A percentile compares a stretch with the other conserved stretches of the same genome.
Evolutionary conservation across 2,113 vertebrate genomes (phyloP).

Genomic region (Microcebus tavaratra): DNA sequence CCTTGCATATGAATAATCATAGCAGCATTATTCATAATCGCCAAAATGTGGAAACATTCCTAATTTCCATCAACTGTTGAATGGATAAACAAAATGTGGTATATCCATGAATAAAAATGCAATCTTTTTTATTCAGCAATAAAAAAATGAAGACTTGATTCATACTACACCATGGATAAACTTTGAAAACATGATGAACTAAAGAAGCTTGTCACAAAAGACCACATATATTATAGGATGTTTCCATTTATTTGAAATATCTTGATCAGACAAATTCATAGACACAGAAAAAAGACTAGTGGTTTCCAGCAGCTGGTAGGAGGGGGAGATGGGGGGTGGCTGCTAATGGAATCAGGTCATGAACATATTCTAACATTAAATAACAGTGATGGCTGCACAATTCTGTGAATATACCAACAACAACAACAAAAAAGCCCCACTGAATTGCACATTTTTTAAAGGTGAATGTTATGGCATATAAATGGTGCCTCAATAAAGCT

Average conservation of each 20-base stretch:
- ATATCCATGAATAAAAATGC: not conserved
- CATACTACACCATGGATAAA: not conserved
- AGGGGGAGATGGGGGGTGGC: not conserved
- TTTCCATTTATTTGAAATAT: not conserved
- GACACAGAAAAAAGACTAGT: not conserved
- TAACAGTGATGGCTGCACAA: not conserved
- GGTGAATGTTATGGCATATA: not conserved
- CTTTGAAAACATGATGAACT: not conserved
- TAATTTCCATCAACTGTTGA: not conserved
- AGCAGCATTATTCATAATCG: not conserved
- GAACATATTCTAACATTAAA: not conserved
- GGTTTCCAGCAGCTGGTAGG: not conserved
- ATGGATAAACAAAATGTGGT: not conserved
- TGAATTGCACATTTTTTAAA: not conserved
- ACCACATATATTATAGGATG: not conserved
- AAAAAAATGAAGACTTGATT: not conserved
- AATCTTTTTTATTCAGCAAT: not conserved
- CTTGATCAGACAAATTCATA: not conserved
- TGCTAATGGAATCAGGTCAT: not conserved
- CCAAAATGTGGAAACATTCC: not conserved
- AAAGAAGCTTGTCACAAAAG: not conserved
- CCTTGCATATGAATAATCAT: not conserved
- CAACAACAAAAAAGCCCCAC: not conserved
- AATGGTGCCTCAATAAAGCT: not conserved
- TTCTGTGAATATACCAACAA: not conserved